These are phyloP conservation scores for Tuberolachnus salignus DNA, from an alignment of 2,888 invertebrate species.

Conservation along the genomic window DNA sequence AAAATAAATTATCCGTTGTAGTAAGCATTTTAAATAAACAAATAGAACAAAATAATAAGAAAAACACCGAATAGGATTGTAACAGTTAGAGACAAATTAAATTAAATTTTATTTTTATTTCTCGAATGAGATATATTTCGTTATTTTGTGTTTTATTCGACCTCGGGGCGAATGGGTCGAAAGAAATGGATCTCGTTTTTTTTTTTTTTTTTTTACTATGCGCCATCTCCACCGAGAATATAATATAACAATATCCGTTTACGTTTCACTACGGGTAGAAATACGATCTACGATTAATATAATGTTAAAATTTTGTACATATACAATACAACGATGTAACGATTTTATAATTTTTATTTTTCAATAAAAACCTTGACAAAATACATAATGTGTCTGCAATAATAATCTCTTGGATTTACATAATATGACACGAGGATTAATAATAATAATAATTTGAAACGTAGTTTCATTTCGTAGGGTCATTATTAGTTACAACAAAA, in stretches of 20 bases:
- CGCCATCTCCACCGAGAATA: neutral
- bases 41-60: neutral
- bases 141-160: neutral
- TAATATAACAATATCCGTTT: constrained; percentile 18
- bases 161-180: neutral
- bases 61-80: neutral
- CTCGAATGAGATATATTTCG: neutral
- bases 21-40: no score
- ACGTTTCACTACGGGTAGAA: neutral
- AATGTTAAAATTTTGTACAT: no score
- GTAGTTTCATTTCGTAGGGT: no score
- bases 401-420: no score
- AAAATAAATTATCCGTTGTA: no score
- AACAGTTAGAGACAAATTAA: neutral
- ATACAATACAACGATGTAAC: no score
- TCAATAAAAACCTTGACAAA: no score
- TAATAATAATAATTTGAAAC: no score
- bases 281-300: neutral
- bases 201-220: constrained; percentile 5
- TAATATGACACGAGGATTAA: no score
- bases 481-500: no score
- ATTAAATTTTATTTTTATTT: constrained; percentile 8
- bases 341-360: no score
- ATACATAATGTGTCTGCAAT: no score
- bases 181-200: constrained; percentile 33